Base-by-base conservation (phyloP, 2,797 vertebrate species). In the Fistularia commersonii region DNA sequence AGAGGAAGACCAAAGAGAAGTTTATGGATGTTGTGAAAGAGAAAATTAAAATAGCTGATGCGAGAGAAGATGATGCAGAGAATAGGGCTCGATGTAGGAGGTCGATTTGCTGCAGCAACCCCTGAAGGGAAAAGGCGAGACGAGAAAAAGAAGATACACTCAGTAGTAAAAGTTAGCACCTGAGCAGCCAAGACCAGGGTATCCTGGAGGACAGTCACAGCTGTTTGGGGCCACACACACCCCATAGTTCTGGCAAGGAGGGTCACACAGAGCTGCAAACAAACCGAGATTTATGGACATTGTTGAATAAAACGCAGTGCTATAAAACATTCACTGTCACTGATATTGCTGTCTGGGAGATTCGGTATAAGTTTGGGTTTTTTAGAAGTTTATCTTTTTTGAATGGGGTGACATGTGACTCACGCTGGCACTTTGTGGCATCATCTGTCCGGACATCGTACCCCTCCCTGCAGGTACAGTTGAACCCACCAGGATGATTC, bases 161-260 rank as follows among this genome's bases (percentile, higher is more conserved):
- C 23, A 2, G 23, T 23, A 23, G 33, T 13, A 12, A 6, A 23
- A 7, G 32, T 52, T 45, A 52, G 31, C 82, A 93, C 92, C 91
- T 69, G 87, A 92, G 64, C 92, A 93, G 48, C 91, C 90, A 1
- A 65, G 79, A 12, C 92, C 91, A 8, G 91, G 92, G 62, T 92
- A 92, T 5, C 92, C 92, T 8, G 78, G 82, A 12, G 92, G 92
- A 76, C 92, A 92, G 65, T 90, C 83, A 55, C 91, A 93, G 64
- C 66, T 86, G 72, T 91, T 87, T 8, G 91, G 91, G 41, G 79
- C 84, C n/a, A 91, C 84, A 81, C 92, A 93, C 40, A 86, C 78
- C 0, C 92, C 92, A 0, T 89, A 86, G 76, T 93, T 93, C 69
- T 88, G 88, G 76, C 92, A 93, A 1, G 69, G 60, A 5, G 88